phyloP scores from a whole-genome alignment of 2,113 vertebrate species.

The Circaetus gallicus region DNA sequence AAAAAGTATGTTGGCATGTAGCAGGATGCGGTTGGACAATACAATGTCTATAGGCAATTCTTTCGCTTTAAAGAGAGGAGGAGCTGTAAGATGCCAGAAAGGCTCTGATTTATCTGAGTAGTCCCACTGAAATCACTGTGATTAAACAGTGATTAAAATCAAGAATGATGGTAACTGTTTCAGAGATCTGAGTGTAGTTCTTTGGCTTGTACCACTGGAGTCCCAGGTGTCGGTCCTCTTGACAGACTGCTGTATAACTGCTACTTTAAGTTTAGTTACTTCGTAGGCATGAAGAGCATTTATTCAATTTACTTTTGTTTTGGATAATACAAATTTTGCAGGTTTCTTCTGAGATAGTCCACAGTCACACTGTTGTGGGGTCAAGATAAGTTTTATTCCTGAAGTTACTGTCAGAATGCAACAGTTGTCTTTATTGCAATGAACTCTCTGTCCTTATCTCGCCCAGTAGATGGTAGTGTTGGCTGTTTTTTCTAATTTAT shows the following conservation, averaged over 20 bases:
- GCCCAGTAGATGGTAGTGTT: conserved; percentile 81
- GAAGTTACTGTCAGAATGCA: background rate
- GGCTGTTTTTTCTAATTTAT: conserved; percentile 65
- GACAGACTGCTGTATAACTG: background rate
- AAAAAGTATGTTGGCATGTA: background rate
- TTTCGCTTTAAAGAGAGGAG: background rate
- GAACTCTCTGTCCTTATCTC: conserved; percentile 58
- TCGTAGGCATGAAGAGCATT: background rate
- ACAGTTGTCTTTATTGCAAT: background rate
- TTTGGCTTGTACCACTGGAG: background rate
- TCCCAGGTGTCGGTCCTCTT: background rate
- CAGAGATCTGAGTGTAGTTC: background rate
- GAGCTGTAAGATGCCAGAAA: background rate
- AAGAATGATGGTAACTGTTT: background rate
- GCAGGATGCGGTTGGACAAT: background rate
- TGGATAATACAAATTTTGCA: background rate
- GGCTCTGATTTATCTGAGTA: background rate
- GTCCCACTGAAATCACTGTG: background rate
- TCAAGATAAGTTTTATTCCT: background rate
- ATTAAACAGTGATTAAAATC: background rate
- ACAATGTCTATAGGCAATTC: fast-evolving
- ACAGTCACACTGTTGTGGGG: background rate
- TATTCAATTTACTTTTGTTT: background rate
- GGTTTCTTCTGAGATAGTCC: background rate
- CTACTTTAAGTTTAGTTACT: background rate